These are phyloP conservation scores for Frankliniella intonsa DNA, from an alignment of 2,888 invertebrate genomes.

Conservation along the genomic window DNA sequence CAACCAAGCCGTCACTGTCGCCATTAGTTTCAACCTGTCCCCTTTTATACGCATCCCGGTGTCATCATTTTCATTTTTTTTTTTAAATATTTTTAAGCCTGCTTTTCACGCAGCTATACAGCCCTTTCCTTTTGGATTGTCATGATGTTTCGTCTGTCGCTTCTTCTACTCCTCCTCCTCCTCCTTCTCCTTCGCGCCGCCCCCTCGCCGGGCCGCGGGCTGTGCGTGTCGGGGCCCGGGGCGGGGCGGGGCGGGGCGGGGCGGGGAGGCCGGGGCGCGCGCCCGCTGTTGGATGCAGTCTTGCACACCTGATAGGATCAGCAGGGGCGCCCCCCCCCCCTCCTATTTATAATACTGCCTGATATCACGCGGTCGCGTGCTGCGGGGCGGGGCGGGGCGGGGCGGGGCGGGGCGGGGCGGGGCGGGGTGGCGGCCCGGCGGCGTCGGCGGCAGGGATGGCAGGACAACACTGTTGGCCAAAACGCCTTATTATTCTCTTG, in stretches of 20 bases:
- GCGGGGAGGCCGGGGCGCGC: neutral
- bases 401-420: neutral
- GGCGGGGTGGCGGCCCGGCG: neutral
- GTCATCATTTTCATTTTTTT: neutral
- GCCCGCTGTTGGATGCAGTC: neutral
- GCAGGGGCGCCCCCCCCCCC: neutral
- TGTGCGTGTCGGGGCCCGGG: too few species aligned
- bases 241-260: neutral
- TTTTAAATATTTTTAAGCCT: neutral
- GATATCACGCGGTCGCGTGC: neutral
- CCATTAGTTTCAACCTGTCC: constrained; percentile 1
- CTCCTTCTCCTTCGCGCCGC: too few species aligned
- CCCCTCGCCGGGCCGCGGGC: too few species aligned
- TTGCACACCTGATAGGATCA: constrained; percentile 14
- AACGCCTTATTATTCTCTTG: too few species aligned
- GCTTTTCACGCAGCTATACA: neutral
- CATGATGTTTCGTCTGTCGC: neutral
- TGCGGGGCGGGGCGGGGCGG: neutral
- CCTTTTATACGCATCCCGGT: neutral
- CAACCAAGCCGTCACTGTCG: neutral
- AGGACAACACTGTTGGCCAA: neutral
- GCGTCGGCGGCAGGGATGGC: neutral
- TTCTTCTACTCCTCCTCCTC: neutral
- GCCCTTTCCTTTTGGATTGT: too few species aligned
- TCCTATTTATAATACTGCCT: constrained; percentile 8